Evolutionary conservation across 2,888 invertebrate species (phyloP), one percentile per base, ranked within the genome.

Genomic region (Chrysolina haemoptera): DNA sequence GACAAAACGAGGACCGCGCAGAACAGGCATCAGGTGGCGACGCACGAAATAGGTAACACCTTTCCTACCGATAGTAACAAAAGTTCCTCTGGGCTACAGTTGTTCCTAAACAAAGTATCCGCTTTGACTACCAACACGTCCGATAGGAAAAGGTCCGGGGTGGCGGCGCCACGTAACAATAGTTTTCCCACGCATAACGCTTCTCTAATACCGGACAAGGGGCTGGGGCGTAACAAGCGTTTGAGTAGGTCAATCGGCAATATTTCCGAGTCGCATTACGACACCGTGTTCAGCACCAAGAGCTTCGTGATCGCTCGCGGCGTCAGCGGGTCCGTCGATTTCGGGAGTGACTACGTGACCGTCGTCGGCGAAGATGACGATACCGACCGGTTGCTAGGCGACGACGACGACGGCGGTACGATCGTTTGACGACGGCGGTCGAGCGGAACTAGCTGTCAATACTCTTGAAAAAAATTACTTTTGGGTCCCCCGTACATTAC

Each of bases 31-130:
- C n/a, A n/a, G n/a, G n/a, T n/a, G 82, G 89, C 91, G 62, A 89
- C 91, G 62, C 90, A 91, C 88, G 92, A 92, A 88, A 90, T 92
- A 90, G 93, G 92, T 93, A 92, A 90, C 89, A 79, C 80, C 73
- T 80, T 81, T 62, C 80, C 81, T 50, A 79, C 81, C 68, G 81
- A 82, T 79, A 81, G 80, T 79, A 81, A 76, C 78, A 82, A 80
- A 78, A 70, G 70, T 71, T 80, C n/a, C n/a, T n/a, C 78, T 48
- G 83, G 85, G 75, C 80, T 87, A 76, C 86, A 86, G 81, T 77
- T 85, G 66, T 83, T 87, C 70, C 82, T 86, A 75, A 87, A 84
- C 80, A 85, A 86, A 82, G 82, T 85, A 80, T 84, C 85, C 76
- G 85, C 86, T 82, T 82, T 86, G 77, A 85, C 85, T 50, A 78